These are phyloP conservation scores for pig (Sus scrofa) DNA, from an alignment of 2,113 vertebrate genomes.

Conservation along the genomic window DNA sequence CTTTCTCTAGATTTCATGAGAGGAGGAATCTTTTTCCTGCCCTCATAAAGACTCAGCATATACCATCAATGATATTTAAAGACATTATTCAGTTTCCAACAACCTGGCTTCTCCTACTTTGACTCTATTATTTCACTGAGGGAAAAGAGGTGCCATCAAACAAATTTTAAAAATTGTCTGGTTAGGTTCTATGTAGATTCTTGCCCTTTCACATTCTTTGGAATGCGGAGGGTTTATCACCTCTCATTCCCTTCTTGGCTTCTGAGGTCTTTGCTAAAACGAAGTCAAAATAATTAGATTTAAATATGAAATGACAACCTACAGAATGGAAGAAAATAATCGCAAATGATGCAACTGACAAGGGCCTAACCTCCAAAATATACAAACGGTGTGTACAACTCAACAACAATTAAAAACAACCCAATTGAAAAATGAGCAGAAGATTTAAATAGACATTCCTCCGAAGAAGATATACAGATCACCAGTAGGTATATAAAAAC, in stretches of 20 bases:
- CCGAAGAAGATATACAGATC: no score
- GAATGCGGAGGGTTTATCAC: not conserved
- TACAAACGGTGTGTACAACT: no score
- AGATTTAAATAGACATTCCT: no score
- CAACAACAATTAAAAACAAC: no score
- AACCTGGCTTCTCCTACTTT: not conserved
- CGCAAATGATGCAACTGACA: no score
- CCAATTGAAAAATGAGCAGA: no score
- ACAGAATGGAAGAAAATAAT: no score
- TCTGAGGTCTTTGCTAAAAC: constrained; percentile 23
- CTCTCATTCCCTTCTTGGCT: not conserved
- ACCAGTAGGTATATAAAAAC: no score
- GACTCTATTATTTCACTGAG: not conserved
- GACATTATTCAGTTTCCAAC: not conserved
- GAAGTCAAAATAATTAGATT: constrained; percentile 29
- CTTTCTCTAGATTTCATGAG: not conserved
- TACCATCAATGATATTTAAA: not conserved
- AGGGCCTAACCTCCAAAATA: no score
- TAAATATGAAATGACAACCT: not conserved
- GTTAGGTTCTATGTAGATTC: not conserved
- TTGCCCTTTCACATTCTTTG: not conserved
- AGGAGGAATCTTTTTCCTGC: not conserved
- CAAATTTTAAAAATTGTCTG: not conserved
- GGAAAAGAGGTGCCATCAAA: not conserved
- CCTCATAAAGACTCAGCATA: not conserved